A percentile compares a stretch with the other conserved stretches of the same genome.
These are phyloP conservation scores for Clangula hyemalis DNA, from an alignment of 2,797 vertebrate species.

Conservation along the genomic window DNA sequence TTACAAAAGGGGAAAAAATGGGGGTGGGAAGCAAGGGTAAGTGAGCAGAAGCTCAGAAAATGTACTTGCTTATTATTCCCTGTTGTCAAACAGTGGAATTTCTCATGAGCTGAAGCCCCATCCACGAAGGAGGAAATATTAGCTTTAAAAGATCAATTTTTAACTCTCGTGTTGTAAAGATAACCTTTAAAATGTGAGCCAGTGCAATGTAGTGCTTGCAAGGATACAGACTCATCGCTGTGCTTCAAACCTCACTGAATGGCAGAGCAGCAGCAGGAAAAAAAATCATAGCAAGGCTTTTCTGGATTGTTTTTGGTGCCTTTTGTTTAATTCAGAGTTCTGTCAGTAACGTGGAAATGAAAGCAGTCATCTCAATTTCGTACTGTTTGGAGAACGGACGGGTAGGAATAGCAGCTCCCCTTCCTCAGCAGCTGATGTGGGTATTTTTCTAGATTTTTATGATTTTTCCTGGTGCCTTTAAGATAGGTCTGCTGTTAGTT, in stretches of 20 bases:
- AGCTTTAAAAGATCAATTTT: background rate
- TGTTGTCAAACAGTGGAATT: background rate
- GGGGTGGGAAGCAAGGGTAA: background rate
- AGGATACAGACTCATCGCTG: background rate
- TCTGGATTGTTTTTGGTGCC: no score
- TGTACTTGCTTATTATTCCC: background rate
- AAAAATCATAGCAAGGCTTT: background rate
- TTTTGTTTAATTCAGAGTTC: background rate
- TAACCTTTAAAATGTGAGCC: slow-evolving; percentile 25
- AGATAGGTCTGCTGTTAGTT: background rate
- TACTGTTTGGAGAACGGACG: background rate
- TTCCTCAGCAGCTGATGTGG: background rate
- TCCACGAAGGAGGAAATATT: background rate
- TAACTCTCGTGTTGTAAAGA: background rate
- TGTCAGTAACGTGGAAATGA: background rate
- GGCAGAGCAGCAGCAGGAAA: background rate
- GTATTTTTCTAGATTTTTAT: background rate
- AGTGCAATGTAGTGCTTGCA: background rate
- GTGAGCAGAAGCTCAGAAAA: background rate
- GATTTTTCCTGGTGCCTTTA: background rate
- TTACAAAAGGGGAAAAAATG: background rate
- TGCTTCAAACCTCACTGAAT: background rate
- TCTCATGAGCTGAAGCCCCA: background rate
- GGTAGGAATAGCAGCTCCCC: background rate
- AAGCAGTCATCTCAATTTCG: background rate